Conservation (phyloP, 2,888 invertebrate genomes). For the Euspilapteryx auroguttella region DNA sequence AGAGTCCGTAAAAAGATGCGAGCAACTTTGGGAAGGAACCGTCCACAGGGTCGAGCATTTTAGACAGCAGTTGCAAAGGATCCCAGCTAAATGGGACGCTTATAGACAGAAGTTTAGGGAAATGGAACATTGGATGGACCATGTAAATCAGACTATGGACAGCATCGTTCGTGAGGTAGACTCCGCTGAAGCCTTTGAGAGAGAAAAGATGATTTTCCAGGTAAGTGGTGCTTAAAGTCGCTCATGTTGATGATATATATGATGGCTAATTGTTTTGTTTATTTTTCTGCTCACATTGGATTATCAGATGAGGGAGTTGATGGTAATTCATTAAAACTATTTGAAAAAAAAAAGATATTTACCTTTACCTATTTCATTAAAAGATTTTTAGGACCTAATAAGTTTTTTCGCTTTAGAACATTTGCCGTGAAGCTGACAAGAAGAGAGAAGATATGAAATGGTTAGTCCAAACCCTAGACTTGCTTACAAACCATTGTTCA, state of each 20-base stretch:
- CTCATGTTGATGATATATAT: slow-evolving; percentile 6
- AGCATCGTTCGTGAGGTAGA: slow-evolving; percentile 84
- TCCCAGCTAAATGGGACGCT: slow-evolving; percentile 89
- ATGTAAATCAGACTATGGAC: slow-evolving; percentile 80
- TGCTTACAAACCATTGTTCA: slow-evolving; percentile 79
- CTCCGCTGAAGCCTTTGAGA: slow-evolving; percentile 87
- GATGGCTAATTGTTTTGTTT: slow-evolving; percentile 1
- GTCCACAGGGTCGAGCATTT: slow-evolving; percentile 72
- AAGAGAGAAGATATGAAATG: slow-evolving; percentile 94
- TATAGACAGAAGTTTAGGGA: slow-evolving; percentile 80
- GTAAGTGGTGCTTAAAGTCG: slow-evolving; percentile 42
- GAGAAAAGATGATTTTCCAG: slow-evolving; percentile 87
- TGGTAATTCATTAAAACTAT: slow-evolving; percentile 30
- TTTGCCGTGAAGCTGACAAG: slow-evolving; percentile 87
- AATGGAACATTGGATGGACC: slow-evolving; percentile 90
- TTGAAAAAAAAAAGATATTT: slow-evolving; percentile 1
- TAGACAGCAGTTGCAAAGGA: slow-evolving; percentile 73
- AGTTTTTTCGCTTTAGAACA: slow-evolving; percentile 62
- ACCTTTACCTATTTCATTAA: too few species aligned
- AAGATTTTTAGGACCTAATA: too few species aligned
- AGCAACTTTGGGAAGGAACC: slow-evolving; percentile 75
- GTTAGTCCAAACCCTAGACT: slow-evolving; percentile 89
- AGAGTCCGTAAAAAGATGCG: slow-evolving; percentile 69
- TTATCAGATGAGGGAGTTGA: slow-evolving; percentile 46
- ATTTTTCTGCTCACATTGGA: slow-evolving; percentile 19